Conservation (phyloP, 2,113 vertebrate species). For the Hemibagrus wyckioides region DNA sequence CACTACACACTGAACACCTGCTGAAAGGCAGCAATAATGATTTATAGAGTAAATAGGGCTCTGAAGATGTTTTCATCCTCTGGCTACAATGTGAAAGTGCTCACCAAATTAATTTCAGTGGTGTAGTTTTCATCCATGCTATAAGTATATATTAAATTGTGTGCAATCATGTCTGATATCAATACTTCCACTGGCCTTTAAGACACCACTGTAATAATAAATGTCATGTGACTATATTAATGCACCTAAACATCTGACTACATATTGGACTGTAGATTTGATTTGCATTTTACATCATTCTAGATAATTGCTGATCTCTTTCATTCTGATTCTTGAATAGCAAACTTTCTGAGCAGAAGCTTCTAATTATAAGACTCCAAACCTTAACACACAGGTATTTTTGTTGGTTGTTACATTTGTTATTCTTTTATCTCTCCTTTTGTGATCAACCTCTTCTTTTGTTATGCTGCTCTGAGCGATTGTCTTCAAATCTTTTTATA, state of each 20-base stretch:
- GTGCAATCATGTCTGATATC: background rate
- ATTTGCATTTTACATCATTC: background rate
- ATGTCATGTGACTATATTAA: background rate
- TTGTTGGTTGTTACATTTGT: slow-evolving; percentile 52
- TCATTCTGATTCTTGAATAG: background rate
- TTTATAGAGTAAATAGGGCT: background rate
- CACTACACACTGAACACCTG: background rate
- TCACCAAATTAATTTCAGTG: background rate
- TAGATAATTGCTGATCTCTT: background rate
- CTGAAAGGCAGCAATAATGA: slow-evolving; percentile 9
- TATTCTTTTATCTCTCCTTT: slow-evolving; percentile 63
- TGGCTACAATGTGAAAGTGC: background rate
- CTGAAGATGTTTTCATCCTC: slow-evolving; percentile 4
- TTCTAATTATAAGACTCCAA: background rate
- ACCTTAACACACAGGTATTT: slow-evolving; percentile 24
- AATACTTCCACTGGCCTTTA: background rate
- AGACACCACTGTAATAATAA: background rate
- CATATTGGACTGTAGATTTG: slow-evolving; percentile 4
- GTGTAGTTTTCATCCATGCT: background rate
- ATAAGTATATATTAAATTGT: background rate
- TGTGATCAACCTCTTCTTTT: slow-evolving; percentile 43
- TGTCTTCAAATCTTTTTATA: slow-evolving; percentile 75
- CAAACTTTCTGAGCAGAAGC: slow-evolving; percentile 8
- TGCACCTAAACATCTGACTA: slow-evolving; percentile 1
- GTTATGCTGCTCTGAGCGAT: slow-evolving; percentile 71